Evolutionary conservation across 2,888 invertebrate species (phyloP).

Genomic region (Matsumyia berberina): DNA sequence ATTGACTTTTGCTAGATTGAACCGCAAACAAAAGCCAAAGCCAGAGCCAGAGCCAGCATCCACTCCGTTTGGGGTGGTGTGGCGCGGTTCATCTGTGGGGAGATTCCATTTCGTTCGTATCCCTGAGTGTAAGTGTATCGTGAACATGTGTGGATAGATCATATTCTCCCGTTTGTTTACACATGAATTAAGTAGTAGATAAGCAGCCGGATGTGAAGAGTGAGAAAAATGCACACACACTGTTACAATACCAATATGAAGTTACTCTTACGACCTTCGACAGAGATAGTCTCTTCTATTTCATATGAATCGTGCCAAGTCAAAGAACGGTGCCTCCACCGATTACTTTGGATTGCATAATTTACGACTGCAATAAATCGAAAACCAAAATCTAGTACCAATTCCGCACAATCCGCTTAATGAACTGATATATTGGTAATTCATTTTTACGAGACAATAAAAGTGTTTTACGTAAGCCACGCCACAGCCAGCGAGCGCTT

Average conservation of each 20-base stretch:
- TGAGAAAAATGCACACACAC: not conserved
- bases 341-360: slow-evolving; percentile 27
- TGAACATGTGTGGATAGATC: slow-evolving; percentile 41
- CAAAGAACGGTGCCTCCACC: not conserved
- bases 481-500: not conserved
- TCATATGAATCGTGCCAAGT: slow-evolving; percentile 10
- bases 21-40: slow-evolving; percentile 62
- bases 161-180: slow-evolving; percentile 60
- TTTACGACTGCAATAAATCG: slow-evolving; percentile 63
- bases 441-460: slow-evolving; percentile 56
- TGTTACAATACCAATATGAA: slow-evolving; percentile 1
- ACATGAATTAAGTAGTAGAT: slow-evolving; percentile 67
- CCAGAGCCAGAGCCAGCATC: too few species aligned
- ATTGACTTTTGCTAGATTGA: slow-evolving; percentile 74
- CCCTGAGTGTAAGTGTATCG: slow-evolving; percentile 31
- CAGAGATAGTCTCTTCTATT: not conserved
- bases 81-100: not conserved
- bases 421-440: slow-evolving; percentile 60
- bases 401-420: slow-evolving; percentile 53
- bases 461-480: slow-evolving; percentile 33
- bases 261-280: not conserved
- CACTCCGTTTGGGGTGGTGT: not conserved
- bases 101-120: not conserved
- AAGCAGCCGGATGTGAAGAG: slow-evolving; percentile 17
- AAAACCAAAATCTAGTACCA: slow-evolving; percentile 30